phyloP scores from a whole-genome alignment of 1,140 invertebrate species.

The Maconellicoccus hirsutus region DNA sequence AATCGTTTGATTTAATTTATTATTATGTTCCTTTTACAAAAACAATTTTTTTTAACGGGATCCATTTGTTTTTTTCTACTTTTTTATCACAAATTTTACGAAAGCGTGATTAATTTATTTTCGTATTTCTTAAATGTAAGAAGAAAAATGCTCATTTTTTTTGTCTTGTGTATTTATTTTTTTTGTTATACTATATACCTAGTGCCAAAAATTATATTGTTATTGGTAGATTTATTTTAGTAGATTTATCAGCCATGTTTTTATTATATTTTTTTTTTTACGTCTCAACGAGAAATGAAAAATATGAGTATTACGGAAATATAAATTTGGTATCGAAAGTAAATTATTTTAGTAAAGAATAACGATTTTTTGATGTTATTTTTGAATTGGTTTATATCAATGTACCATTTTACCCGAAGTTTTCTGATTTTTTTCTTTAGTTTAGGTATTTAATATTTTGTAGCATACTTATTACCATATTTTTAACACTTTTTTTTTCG shows the following conservation, averaged over 20 bases:
- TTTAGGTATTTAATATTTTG: not conserved
- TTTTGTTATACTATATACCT: not conserved
- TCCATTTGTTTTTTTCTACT: not conserved
- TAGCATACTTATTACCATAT: not conserved
- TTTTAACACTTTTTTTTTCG: not conserved
- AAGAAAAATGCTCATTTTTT: not conserved
- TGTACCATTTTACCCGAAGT: too few species aligned
- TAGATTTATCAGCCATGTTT: not conserved
- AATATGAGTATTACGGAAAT: too few species aligned
- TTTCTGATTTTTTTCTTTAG: too few species aligned
- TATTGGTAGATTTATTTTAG: not conserved
- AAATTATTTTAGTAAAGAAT: too few species aligned
- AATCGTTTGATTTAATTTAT: not conserved
- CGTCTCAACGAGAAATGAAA: too few species aligned
- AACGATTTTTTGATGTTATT: too few species aligned
- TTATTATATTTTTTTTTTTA: too few species aligned
- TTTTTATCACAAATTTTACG: not conserved
- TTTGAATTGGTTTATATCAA: too few species aligned
- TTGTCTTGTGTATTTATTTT: not conserved
- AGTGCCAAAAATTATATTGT: constrained; percentile 18
- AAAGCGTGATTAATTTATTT: not conserved
- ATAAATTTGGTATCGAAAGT: too few species aligned
- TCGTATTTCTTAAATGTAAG: not conserved
- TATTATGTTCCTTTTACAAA: not conserved
- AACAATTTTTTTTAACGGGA: too few species aligned